A percentile compares a stretch with the other conserved stretches of the same genome.
phyloP scores from a whole-genome alignment of 2,797 vertebrate genomes.

The Strix occidentalis region DNA sequence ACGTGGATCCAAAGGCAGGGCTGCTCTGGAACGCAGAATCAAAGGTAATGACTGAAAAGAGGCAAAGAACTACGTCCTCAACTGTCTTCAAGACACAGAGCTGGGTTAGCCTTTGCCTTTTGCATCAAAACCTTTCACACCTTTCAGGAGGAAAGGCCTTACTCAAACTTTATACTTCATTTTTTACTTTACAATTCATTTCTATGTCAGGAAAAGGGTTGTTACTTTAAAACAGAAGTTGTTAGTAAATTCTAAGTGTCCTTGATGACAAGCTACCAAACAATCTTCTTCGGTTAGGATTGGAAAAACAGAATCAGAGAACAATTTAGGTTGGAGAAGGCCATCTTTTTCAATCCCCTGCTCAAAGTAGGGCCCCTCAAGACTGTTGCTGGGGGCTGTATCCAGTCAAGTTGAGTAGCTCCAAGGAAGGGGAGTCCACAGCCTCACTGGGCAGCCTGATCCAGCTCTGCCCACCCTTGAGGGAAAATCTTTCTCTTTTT shows the following conservation, averaged over 20 bases:
- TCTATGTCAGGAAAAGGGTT: background rate
- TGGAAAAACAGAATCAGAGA: background rate
- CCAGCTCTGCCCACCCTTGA: background rate
- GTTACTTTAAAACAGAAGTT: background rate
- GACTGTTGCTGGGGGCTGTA: background rate
- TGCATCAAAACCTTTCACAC: background rate
- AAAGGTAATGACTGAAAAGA: background rate
- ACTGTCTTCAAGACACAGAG: background rate
- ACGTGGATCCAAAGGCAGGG: conserved; percentile 22
- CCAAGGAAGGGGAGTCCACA: background rate
- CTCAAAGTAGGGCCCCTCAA: background rate
- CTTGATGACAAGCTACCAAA: background rate
- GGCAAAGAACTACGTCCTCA: background rate
- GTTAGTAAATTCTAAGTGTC: background rate
- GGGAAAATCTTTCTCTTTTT: background rate
- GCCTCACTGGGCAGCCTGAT: background rate
- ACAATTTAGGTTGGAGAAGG: background rate
- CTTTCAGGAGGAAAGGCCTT: background rate
- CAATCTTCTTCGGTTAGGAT: background rate
- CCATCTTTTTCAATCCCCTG: background rate
- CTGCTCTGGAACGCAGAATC: conserved; percentile 29
- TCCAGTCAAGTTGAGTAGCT: background rate
- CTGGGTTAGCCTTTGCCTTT: background rate
- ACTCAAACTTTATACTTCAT: background rate
- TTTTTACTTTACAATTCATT: background rate